Evolutionary conservation across 2,888 invertebrate genomes (phyloP).

Genomic region (Scaptomyza parva): DNA sequence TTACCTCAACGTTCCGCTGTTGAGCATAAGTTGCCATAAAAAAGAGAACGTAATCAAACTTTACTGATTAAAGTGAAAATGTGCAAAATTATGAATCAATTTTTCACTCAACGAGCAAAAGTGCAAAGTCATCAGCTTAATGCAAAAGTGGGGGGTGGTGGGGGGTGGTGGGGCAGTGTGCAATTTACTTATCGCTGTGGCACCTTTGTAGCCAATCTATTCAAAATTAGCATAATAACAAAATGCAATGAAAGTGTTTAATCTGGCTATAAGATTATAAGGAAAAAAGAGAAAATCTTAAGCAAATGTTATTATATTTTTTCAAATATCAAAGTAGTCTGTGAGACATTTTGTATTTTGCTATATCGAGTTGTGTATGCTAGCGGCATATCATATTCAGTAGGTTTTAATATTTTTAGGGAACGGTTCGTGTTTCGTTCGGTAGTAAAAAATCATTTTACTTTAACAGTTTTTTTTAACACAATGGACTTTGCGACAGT

Average conservation of each 20-base stretch:
- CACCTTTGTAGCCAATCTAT: conserved; percentile 8
- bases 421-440: conserved; percentile 64
- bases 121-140: conserved; percentile 54
- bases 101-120: conserved; percentile 42
- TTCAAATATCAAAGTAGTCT: conserved; percentile 2
- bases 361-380: background rate
- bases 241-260: background rate
- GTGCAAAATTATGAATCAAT: conserved; percentile 73
- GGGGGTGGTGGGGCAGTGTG: background rate
- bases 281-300: background rate
- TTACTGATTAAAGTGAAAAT: conserved; percentile 71
- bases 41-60: conserved; percentile 58
- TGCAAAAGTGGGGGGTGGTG: conserved; percentile 26
- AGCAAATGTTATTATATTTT: background rate
- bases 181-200: conserved; percentile 5
- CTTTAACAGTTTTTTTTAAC: conserved; percentile 49
- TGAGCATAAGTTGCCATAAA: conserved; percentile 17
- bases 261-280: background rate
- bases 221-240: conserved; percentile 39
- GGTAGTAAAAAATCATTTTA: conserved; percentile 45
- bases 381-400: conserved; percentile 29
- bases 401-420: conserved; percentile 62
- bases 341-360: background rate
- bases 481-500: conserved; percentile 57
- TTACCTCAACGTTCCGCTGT: conserved; percentile 4